phyloP scores from a whole-genome alignment of 1,140 invertebrate species.

The Brachionus rubens region DNA sequence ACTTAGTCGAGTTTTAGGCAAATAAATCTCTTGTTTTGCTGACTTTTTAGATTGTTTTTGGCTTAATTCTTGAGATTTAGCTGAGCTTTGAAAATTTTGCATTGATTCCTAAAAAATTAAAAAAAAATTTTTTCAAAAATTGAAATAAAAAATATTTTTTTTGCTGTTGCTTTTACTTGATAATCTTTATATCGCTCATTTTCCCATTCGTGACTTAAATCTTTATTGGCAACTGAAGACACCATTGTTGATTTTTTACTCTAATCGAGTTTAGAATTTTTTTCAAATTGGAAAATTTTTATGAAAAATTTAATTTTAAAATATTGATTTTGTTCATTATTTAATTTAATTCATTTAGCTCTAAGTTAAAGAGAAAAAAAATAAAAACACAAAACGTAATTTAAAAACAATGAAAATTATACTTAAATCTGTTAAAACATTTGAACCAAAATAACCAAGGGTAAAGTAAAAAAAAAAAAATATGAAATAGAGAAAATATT shows the following conservation, averaged over 20 bases:
- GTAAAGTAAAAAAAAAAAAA: too few species aligned
- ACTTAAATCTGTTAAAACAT: too few species aligned
- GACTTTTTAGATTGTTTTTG: conserved; percentile 4
- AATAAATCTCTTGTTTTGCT: conserved; percentile 18
- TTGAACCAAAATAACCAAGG: too few species aligned
- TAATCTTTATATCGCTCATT: conserved; percentile 35
- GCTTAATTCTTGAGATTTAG: not conserved
- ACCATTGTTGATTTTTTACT: conserved; percentile 12
- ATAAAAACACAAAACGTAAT: too few species aligned
- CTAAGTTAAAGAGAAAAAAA: too few species aligned
- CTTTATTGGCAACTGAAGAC: conserved; percentile 30
- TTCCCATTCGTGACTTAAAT: conserved; percentile 23
- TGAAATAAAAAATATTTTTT: too few species aligned
- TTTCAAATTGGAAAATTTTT: not conserved
- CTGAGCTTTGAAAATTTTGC: conserved; percentile 7
- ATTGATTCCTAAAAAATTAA: conserved; percentile 1
- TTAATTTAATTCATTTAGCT: too few species aligned
- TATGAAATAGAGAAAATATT: too few species aligned
- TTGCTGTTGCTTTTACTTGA: too few species aligned
- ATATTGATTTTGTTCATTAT: too few species aligned
- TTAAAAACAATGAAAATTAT: too few species aligned
- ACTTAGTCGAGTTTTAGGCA: conserved; percentile 7
- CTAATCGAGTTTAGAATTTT: not conserved
- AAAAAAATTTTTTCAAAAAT: not conserved
- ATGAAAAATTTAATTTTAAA: too few species aligned